phyloP scores from a whole-genome alignment of 1,140 invertebrate species.

The Bacillus rossius region DNA sequence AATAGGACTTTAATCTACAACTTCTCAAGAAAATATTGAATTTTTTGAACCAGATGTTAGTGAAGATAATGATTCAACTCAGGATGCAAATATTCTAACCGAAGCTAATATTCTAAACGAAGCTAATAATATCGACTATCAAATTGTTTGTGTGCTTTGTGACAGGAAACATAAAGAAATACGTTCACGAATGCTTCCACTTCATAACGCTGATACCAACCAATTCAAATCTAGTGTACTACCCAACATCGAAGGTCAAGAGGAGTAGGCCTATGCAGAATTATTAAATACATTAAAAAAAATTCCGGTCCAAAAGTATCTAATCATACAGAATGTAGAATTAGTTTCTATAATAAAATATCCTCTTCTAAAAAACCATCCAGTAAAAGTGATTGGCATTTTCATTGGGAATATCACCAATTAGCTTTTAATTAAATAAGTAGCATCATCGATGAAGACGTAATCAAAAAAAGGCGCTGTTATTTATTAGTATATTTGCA shows the following conservation, averaged over 20 bases:
- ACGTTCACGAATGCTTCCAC: conserved; percentile 6
- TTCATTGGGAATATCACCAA: conserved; percentile 21
- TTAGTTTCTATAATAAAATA: conserved; percentile 18
- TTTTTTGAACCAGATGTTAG: conserved; percentile 9
- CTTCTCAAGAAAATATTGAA: conserved; percentile 13
- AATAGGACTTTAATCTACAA: conserved; percentile 11
- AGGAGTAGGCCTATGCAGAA: background rate
- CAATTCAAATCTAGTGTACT: conserved; percentile 3
- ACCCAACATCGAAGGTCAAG: conserved; percentile 1
- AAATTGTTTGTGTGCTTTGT: conserved; percentile 1
- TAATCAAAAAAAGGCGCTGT: conserved; percentile 23
- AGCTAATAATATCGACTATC: too few relatives aligned
- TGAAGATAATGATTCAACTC: conserved; percentile 4
- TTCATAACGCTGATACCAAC: background rate
- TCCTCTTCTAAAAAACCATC: conserved; percentile 13
- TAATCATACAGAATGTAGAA: conserved; percentile 14
- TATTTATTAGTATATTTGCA: conserved; percentile 23
- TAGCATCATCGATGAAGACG: conserved; percentile 22
- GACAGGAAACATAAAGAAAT: background rate
- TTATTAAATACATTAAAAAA: conserved; percentile 10
- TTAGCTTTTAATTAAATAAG: conserved; percentile 24
- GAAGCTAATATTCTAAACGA: too few relatives aligned
- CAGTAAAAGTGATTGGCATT: conserved; percentile 18
- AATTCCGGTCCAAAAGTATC: conserved; percentile 11
- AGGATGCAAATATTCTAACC: too few relatives aligned